Evolutionary conservation across 2,113 vertebrate genomes (phyloP), one percentile per base, ranked within the genome.

Genomic region (Camarhynchus parvulus): DNA sequence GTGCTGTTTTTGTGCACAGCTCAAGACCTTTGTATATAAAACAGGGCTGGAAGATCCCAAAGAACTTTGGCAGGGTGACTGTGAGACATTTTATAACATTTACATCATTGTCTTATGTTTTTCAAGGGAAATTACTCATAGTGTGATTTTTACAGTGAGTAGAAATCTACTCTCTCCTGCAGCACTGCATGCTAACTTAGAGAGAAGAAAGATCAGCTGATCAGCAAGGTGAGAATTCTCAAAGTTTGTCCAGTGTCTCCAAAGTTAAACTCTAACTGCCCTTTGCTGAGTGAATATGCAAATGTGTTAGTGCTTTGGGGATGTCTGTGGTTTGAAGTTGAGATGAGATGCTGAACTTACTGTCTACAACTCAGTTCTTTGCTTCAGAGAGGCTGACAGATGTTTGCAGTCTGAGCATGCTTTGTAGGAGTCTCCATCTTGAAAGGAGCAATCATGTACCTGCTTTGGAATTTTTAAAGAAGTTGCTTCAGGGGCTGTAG

Each of bases 71-170:
- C 95, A 95, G 72, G 61, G 55, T 10, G 24, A 58, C 56, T 67
- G 46, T 88, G 85, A 95, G 91, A 93, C 94, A 96, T 95, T 96
- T 93, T 96, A 83, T 92, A 88, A 86, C 87, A 93, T 97, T 93
- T 97, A 96, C 93, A 96, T 97, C 94, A 97, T 91, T 94, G 93
- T 95, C 81, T 95, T 95, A 87, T 94, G 91, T 89, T 97, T 97
- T 96, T 89, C 89, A 95, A 96, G 81, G 94, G 94, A 96, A 95
- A 96, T 97, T 95, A 96, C 95, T 95, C 96, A 96, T 79, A 88
- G 72, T n/a, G 42, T 58, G 75, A 90, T 87, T 94, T 91, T 63
- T 94, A 70, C 85, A 66, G 74, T 66, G n/a, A 85, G 49, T 37
- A 83, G 68, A 94, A 90, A 86, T 87, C 42, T 72, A 37, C 46